phyloP scores from a whole-genome alignment of 1,140 invertebrate genomes.

The Drosophila nannoptera region DNA sequence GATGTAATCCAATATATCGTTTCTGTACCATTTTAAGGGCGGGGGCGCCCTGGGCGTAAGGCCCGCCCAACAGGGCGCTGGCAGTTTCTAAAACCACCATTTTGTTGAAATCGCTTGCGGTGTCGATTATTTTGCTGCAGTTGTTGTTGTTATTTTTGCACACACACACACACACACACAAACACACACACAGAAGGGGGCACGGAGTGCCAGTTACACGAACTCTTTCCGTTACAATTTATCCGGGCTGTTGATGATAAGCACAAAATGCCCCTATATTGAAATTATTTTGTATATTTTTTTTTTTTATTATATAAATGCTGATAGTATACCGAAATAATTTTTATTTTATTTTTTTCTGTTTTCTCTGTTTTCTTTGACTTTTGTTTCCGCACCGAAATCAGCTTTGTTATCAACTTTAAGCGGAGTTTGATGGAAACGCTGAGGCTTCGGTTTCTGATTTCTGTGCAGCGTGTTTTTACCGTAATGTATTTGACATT shows the following conservation, averaged over 20 bases:
- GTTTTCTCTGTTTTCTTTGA: background rate
- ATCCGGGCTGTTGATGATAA: conserved; percentile 31
- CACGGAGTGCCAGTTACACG: background rate
- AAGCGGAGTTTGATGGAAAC: background rate
- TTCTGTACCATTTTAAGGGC: conserved; percentile 92
- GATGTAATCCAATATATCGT: conserved; percentile 91
- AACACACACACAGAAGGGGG: conserved; percentile 5
- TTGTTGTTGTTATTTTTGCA: conserved; percentile 41
- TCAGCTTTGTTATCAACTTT: conserved; percentile 19
- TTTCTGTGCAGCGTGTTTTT: conserved; percentile 8
- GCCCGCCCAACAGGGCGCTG: conserved; percentile 83
- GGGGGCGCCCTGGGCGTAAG: conserved; percentile 87
- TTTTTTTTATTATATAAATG: too few species aligned
- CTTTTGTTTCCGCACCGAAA: background rate
- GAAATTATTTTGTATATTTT: conserved; percentile 5
- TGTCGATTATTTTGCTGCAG: conserved; percentile 40
- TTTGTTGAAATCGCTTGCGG: conserved; percentile 56
- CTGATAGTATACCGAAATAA: background rate
- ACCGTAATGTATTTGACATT: conserved; percentile 25
- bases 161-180: conserved; percentile 23
- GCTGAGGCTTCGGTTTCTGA: conserved; percentile 30
- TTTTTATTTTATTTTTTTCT: conserved; percentile 5
- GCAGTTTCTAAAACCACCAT: conserved; percentile 87
- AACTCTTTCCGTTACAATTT: conserved; percentile 4
- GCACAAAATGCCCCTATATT: conserved; percentile 15